Evolutionary conservation across 2,888 invertebrate genomes (phyloP).

Genomic region (Thereva nobilitata): DNA sequence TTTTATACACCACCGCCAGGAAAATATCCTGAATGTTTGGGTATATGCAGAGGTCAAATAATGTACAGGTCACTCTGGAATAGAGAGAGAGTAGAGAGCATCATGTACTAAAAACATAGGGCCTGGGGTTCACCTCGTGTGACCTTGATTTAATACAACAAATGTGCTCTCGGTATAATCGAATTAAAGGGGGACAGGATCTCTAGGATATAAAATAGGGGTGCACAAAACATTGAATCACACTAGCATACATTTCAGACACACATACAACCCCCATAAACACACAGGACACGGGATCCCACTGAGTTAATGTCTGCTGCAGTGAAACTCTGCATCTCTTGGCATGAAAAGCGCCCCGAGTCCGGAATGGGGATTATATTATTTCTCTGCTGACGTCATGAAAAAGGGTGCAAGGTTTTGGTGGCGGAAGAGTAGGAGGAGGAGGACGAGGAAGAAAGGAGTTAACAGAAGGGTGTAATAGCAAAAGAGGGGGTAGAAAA

Average conservation of each 20-base stretch:
- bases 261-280: too few species aligned
- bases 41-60: neutral
- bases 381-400: constrained; percentile 35
- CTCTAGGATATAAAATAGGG: neutral
- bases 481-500: too few species aligned
- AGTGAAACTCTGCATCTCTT: constrained; percentile 36
- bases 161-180: constrained; percentile 14
- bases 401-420: constrained; percentile 27
- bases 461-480: too few species aligned
- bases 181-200: constrained; percentile 28
- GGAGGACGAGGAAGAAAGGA: too few species aligned
- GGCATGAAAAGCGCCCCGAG: constrained; percentile 28
- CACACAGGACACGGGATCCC: constrained; percentile 5
- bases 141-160: constrained; percentile 35
- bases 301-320: constrained; percentile 36
- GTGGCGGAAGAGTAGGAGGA: constrained; percentile 19
- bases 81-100: neutral
- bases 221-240: too few species aligned
- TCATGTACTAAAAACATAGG: neutral
- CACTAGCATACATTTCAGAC: too few species aligned
- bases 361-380: constrained; percentile 24
- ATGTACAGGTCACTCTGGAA: neutral
- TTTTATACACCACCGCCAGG: neutral
- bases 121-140: neutral
- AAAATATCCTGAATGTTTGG: too few species aligned